These are phyloP conservation scores for Balaeniceps rex DNA, from an alignment of 2,113 vertebrate genomes.

Conservation along the genomic window DNA sequence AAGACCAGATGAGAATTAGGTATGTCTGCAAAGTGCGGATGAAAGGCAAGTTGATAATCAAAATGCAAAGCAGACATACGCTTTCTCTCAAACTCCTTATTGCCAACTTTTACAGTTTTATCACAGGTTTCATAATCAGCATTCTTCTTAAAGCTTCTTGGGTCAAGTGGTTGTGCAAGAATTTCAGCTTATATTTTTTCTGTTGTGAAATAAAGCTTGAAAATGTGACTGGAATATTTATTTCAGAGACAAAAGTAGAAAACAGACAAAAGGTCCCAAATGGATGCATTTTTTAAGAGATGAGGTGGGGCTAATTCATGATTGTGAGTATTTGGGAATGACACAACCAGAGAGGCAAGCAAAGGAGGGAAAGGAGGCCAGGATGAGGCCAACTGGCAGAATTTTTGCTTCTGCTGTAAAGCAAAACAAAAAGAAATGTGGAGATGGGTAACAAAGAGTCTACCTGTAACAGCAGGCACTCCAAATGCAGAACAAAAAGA, in stretches of 20 bases:
- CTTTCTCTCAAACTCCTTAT: neutral
- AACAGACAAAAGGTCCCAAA: neutral
- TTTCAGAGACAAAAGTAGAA: neutral
- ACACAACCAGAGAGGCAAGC: neutral
- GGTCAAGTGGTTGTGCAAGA: neutral
- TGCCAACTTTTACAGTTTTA: neutral
- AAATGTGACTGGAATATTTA: neutral
- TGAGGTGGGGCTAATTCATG: neutral
- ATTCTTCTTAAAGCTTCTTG: neutral
- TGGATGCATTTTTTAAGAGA: neutral
- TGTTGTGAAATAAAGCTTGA: neutral
- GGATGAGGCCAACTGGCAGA: neutral
- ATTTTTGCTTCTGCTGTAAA: neutral
- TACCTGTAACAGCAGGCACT: neutral
- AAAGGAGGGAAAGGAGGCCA: neutral
- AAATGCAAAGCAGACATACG: neutral
- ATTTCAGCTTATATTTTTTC: neutral
- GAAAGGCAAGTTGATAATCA: neutral
- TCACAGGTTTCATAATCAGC: neutral
- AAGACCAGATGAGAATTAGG: neutral
- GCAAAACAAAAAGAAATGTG: neutral
- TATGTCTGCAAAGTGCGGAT: rapidly evolving
- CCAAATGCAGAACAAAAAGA: neutral
- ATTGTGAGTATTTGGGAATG: neutral
- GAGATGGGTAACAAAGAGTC: neutral